phyloP scores from a whole-genome alignment of 2,113 vertebrate genomes.

The Picathartes gymnocephalus region DNA sequence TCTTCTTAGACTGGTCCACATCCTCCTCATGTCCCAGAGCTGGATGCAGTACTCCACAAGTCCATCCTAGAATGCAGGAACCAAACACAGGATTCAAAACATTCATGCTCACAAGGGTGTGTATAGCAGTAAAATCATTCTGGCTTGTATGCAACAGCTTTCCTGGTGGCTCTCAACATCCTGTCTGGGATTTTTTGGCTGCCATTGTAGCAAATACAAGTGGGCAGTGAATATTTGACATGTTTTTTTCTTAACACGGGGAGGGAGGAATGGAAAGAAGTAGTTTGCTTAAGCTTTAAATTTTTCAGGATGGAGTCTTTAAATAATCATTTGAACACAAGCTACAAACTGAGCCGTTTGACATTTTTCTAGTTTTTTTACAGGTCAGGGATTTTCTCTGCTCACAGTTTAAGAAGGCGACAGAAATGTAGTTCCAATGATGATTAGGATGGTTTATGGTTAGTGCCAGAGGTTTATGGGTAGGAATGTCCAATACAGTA shows the following conservation, averaged over 20 bases:
- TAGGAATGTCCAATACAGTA: neutral
- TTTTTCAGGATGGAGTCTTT: conserved; percentile 33
- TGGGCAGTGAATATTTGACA: neutral
- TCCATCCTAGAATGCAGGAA: neutral
- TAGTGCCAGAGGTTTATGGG: neutral
- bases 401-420: neutral
- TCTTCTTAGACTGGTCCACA: neutral
- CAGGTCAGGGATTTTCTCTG: conserved; percentile 24
- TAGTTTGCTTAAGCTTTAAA: conserved; percentile 15
- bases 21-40: neutral
- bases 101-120: neutral
- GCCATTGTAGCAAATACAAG: neutral
- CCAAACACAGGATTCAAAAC: neutral
- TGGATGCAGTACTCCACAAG: rapidly evolving
- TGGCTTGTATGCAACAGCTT: neutral
- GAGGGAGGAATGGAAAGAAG: neutral
- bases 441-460: conserved; percentile 32
- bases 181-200: neutral
- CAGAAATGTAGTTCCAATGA: neutral
- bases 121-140: neutral
- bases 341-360: conserved; percentile 15
- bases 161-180: neutral
- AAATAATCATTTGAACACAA: conserved; percentile 48
- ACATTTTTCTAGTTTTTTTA: conserved; percentile 3
- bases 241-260: neutral